Evolutionary conservation across 2,888 invertebrate genomes (phyloP), one percentile per base, ranked within the genome.

Genomic region (Heliconius ethilla): DNA sequence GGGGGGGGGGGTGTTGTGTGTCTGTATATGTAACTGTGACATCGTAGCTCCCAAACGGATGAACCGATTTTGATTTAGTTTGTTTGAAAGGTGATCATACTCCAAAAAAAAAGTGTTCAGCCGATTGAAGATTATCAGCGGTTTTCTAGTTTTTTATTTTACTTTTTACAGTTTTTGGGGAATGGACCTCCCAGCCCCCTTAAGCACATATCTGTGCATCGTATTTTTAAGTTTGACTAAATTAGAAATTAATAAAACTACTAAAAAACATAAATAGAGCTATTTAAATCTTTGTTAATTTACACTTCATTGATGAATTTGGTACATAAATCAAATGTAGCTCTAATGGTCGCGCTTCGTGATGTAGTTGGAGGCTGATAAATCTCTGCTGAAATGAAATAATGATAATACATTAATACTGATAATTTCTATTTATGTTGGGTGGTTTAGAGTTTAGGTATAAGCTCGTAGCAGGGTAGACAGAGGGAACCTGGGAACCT

Each of bases 241-340:
- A 5, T 9, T n/a, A 22, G n/a, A n/a, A n/a, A 37, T 40, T n/a
- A n/a, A n/a, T n/a, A 40, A 37, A 1, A n/a, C 62, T 4, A n/a
- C 6, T 33, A 33, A 37, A 37, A 37, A 4, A 33, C 3, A 13
- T 13, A 70, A 33, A 70, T 70, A 27, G 22, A 29, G 22, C 13
- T 72, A 45, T 63, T 63, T 6, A 5, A 63, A 63, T 22, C 63
- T 63, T 74, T 74, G 74, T 33, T 63, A 74, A 73, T 72, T 72
- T 55, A 55, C 72, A 66, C 72, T 73, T 55, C 78, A 70, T 70
- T 75, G 77, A 62, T 62, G 63, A 70, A 70, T 79, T 75, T 67
- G 66, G 67, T 18, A 37, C 67, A 79, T 79, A 79, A 77, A 79
- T 79, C 67, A 79, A 72, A 79, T 75, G 55, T 40, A 66, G 66